Conservation (phyloP, 2,888 invertebrate genomes). For the Invenusta paracnida region DNA sequence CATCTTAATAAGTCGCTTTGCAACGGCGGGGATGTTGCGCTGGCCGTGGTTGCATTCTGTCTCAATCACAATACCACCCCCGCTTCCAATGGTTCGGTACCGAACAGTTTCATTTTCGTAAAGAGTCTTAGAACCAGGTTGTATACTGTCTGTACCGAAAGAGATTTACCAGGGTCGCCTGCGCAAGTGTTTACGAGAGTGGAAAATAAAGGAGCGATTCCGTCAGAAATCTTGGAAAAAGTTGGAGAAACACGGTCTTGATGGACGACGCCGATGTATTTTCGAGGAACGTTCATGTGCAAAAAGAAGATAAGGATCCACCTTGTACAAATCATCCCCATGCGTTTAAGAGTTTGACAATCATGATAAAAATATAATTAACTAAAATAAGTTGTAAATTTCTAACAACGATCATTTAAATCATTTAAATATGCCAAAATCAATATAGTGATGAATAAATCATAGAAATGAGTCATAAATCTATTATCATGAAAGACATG, state of each 20-base stretch:
- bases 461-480: too few species aligned
- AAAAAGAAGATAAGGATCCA: not conserved
- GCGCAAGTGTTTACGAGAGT: not conserved
- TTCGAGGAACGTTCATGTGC: not conserved
- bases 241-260: not conserved
- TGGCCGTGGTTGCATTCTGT: not conserved
- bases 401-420: too few species aligned
- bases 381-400: too few species aligned
- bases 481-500: too few species aligned
- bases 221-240: not conserved
- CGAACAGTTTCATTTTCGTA: not conserved
- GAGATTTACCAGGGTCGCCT: constrained; percentile 17
- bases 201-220: not conserved
- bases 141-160: not conserved
- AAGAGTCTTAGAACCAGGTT: not conserved
- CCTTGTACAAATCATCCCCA: too few species aligned
- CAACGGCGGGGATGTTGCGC: not conserved
- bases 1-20: not conserved
- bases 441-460: too few species aligned
- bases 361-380: too few species aligned
- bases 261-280: not conserved
- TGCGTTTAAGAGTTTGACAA: too few species aligned
- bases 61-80: not conserved
- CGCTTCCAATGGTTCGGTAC: not conserved
- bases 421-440: too few species aligned